Evolutionary conservation across 2,113 vertebrate species (phyloP).

Genomic region (Hassar affinis): DNA sequence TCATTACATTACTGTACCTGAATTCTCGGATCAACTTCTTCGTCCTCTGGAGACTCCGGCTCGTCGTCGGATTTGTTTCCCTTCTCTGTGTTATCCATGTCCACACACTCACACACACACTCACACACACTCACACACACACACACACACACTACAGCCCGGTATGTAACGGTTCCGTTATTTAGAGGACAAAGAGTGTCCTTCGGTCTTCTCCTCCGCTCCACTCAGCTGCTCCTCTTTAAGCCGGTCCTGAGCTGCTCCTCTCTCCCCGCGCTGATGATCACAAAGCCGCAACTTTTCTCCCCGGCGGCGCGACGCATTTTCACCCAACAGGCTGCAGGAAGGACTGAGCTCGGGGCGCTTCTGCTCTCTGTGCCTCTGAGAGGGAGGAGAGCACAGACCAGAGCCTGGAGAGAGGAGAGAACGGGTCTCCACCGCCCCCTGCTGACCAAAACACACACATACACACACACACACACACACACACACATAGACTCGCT

Average conservation of each 20-base stretch:
- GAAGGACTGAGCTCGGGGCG: not conserved
- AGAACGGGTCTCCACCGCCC: not conserved
- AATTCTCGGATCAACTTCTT: conserved; percentile 91
- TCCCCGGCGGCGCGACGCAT: not conserved
- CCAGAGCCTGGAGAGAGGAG: not conserved
- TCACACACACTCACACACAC: not conserved
- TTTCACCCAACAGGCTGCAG: not conserved
- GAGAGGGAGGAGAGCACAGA: not conserved
- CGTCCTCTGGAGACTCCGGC: conserved; percentile 65
- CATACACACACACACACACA: not conserved
- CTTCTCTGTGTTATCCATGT: conserved; percentile 43
- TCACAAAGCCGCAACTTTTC: conserved; percentile 4
- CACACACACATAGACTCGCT: not conserved
- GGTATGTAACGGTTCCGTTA: conserved; percentile 21
- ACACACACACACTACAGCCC: conserved; percentile 13
- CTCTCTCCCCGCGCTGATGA: not conserved
- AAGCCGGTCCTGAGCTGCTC: not conserved
- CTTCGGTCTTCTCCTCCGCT: not conserved
- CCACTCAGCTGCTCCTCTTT: not conserved
- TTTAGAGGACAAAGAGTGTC: not conserved
- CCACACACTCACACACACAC: not conserved
- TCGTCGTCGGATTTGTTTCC: conserved; percentile 62
- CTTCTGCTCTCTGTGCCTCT: not conserved
- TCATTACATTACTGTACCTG: conserved; percentile 73
- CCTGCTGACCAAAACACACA: not conserved